These are phyloP conservation scores for Diaphora mendica DNA, from an alignment of 2,888 invertebrate species.

Conservation along the genomic window DNA sequence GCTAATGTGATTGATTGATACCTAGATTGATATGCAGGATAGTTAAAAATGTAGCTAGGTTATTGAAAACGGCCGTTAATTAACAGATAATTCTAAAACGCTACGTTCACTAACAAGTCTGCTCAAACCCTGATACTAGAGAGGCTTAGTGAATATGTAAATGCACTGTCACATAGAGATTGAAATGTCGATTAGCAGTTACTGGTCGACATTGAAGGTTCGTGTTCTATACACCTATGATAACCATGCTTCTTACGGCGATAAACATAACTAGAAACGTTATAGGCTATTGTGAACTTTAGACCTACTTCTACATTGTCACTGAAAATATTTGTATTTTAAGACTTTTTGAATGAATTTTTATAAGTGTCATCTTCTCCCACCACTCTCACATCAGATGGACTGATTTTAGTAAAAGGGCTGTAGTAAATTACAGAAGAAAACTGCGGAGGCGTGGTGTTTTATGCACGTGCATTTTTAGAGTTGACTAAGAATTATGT, in stretches of 20 bases:
- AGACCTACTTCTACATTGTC: neutral
- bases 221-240: slow-evolving; percentile 15
- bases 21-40: too few species aligned
- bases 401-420: too few species aligned
- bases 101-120: slow-evolving; percentile 14
- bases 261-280: slow-evolving; percentile 7
- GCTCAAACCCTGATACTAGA: slow-evolving; percentile 21
- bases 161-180: slow-evolving; percentile 46
- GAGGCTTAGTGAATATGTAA: slow-evolving; percentile 43
- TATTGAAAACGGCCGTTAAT: neutral
- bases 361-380: too few species aligned
- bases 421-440: too few species aligned
- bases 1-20: too few species aligned
- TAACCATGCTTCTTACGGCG: slow-evolving; percentile 23
- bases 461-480: too few species aligned
- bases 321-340: too few species aligned
- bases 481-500: too few species aligned
- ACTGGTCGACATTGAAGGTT: slow-evolving; percentile 44
- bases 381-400: too few species aligned
- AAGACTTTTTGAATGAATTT: too few species aligned
- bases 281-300: neutral
- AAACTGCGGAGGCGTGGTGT: too few species aligned
- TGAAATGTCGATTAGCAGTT: slow-evolving; percentile 40
- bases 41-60: too few species aligned
- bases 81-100: neutral